Evolutionary conservation across 2,888 invertebrate genomes (phyloP).

Genomic region (Pasiphila rectangulata): DNA sequence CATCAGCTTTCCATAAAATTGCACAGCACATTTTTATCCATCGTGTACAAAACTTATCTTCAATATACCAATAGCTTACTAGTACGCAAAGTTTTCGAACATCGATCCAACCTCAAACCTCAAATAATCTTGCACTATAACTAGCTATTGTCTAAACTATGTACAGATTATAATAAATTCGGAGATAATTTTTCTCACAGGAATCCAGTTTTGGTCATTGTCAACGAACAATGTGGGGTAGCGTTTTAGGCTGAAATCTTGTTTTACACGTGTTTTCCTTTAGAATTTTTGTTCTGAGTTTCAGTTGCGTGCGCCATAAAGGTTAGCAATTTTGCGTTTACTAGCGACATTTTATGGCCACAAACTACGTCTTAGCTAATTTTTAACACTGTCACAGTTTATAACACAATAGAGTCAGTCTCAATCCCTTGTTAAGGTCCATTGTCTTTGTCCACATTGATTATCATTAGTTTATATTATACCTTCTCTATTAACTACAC

Average conservation of each 20-base stretch:
- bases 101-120: constrained; percentile 11
- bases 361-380: constrained; percentile 9
- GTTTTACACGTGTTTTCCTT: not conserved
- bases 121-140: constrained; percentile 8
- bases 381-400: not conserved
- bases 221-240: not conserved
- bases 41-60: not conserved
- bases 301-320: constrained; percentile 6
- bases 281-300: not conserved
- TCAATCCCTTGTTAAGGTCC: not conserved
- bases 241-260: not conserved
- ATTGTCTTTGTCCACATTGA: not conserved
- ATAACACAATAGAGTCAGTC: not conserved
- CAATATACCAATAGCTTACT: too few relatives aligned
- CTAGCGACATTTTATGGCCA: constrained; percentile 22
- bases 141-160: constrained; percentile 26
- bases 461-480: too few relatives aligned
- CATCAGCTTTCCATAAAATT: too few relatives aligned
- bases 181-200: constrained; percentile 26
- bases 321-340: constrained; percentile 20
- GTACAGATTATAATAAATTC: constrained; percentile 34
- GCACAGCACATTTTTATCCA: not conserved
- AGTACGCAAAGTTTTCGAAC: constrained; percentile 15
- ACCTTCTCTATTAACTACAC: too few relatives aligned
- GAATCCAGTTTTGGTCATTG: constrained; percentile 23